phyloP scores from a whole-genome alignment of 2,888 invertebrate genomes.

The Bugula neritina region DNA sequence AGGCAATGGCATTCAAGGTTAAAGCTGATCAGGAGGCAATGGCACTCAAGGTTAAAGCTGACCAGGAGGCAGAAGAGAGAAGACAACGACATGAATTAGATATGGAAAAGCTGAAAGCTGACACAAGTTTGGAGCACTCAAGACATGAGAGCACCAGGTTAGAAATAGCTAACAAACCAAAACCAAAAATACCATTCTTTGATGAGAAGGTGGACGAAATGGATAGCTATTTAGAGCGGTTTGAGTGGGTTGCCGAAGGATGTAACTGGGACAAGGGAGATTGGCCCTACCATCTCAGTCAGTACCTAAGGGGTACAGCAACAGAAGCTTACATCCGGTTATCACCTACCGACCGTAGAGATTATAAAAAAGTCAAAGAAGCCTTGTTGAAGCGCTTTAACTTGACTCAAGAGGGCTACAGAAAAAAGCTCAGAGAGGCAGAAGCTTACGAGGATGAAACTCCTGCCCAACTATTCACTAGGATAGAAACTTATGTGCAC shows the following conservation, averaged over 20 bases:
- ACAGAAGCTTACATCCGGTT: conserved; percentile 21
- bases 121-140: conserved; percentile 20
- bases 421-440: conserved; percentile 20
- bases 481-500: conserved; percentile 4
- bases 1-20: background rate
- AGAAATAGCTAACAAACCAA: conserved; percentile 7
- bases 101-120: conserved; percentile 2
- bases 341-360: background rate
- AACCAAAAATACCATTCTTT: conserved; percentile 24
- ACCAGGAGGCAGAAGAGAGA: conserved; percentile 10
- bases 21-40: background rate
- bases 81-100: background rate
- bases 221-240: conserved; percentile 17
- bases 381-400: conserved; percentile 3
- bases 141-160: conserved; percentile 11
- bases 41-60: background rate
- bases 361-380: conserved; percentile 16
- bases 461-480: background rate
- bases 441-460: conserved; percentile 12
- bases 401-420: conserved; percentile 17
- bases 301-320: conserved; percentile 9
- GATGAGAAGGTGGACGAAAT: conserved; percentile 17
- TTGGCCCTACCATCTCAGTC: conserved; percentile 22
- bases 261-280: conserved; percentile 10
- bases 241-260: conserved; percentile 15